Evolutionary conservation across 2,113 vertebrate species (phyloP).

Genomic region (Castor canadensis): DNA sequence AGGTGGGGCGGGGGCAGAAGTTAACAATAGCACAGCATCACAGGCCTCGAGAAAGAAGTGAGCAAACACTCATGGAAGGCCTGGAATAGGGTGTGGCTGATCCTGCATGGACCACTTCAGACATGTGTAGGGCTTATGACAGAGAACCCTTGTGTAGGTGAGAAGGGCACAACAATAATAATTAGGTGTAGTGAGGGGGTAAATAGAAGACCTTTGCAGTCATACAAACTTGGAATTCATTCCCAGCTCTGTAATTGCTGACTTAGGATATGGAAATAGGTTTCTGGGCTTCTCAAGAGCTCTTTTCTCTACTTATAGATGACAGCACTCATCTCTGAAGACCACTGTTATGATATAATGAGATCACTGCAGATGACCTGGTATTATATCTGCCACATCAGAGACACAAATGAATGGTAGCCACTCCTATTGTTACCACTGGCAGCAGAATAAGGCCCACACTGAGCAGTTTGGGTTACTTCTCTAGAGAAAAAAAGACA

Average conservation of each 20-base stretch:
- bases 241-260: background rate
- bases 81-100: background rate
- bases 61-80: background rate
- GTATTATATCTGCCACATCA: background rate
- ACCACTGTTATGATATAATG: background rate
- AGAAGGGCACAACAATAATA: background rate
- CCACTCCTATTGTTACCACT: background rate
- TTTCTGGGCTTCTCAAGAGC: background rate
- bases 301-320: background rate
- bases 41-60: background rate
- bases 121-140: background rate
- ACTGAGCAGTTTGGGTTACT: background rate
- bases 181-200: background rate
- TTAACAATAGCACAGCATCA: background rate
- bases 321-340: background rate
- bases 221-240: background rate
- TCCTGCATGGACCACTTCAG: background rate
- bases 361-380: background rate
- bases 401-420: background rate
- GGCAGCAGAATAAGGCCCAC: background rate
- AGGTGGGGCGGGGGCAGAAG: background rate
- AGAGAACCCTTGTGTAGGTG: no score
- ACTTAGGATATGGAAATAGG: background rate
- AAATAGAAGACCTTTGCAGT: background rate
- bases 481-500: background rate